Evolutionary conservation across 2,888 invertebrate genomes (phyloP).

Genomic region (Megamerina dolium): DNA sequence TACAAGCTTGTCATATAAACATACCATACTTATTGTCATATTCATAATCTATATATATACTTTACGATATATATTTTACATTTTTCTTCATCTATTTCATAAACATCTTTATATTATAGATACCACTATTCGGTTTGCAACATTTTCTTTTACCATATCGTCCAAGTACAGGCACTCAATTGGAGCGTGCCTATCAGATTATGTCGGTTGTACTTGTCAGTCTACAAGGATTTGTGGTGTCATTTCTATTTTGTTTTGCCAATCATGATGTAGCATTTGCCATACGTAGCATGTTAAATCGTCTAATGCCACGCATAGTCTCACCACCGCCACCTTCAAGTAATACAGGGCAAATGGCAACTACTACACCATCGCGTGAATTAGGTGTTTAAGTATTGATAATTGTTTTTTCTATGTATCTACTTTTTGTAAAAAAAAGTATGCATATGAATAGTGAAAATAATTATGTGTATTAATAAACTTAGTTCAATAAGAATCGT

Average conservation of each 20-base stretch:
- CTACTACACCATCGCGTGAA: constrained; percentile 48
- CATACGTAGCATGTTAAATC: constrained; percentile 49
- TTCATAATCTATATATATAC: too few relatives aligned
- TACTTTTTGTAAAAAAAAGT: too few relatives aligned
- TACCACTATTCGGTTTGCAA: constrained; percentile 72
- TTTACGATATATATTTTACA: too few relatives aligned
- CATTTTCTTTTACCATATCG: constrained; percentile 64
- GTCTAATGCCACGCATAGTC: constrained; percentile 42
- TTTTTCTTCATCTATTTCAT: constrained; percentile 8
- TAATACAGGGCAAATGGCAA: constrained; percentile 47
- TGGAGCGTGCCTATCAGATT: constrained; percentile 60
- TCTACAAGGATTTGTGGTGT: constrained; percentile 67
- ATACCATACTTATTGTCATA: too few relatives aligned
- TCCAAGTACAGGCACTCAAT: constrained; percentile 54
- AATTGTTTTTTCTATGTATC: too few relatives aligned
- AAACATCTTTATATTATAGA: too few relatives aligned
- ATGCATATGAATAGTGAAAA: too few relatives aligned
- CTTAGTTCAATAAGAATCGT: too few relatives aligned
- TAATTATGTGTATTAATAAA: too few relatives aligned
- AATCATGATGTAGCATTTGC: constrained; percentile 65
- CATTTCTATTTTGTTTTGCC: constrained; percentile 68
- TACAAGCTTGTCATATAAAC: too few relatives aligned
- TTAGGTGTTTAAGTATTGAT: constrained; percentile 47
- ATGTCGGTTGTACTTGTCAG: constrained; percentile 63
- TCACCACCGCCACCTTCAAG: constrained; percentile 41